Evolutionary conservation across 23 tunicate genomes (phyloP), one percentile per base, ranked within the genome.

Genomic region (Phallusia fumigata): DNA sequence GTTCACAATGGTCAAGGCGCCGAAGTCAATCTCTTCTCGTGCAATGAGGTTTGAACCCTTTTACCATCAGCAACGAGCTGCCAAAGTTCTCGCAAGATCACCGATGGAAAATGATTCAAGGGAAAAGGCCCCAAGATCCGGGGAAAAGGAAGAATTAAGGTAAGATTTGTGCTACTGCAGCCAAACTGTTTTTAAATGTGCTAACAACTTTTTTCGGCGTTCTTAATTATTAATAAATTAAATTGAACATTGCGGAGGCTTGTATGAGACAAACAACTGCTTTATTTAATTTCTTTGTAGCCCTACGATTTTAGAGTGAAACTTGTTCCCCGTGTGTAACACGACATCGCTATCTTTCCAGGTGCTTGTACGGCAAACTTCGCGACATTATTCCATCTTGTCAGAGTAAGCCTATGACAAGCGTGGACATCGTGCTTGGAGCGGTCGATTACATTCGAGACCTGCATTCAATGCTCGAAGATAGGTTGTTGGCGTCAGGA

Each of bases 391-490:
- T 90, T 49, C 95, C 95, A 5, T 51, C 95, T 3, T 75, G 84
- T 73, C 90, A 34, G 64, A 52, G 53, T 31, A 73, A 87, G 35
- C 81, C 76, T 12, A 78, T 74, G 28, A 44, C 95, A 33, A 73
- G 79, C 35, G 53, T 90, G n/a, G 95, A 90, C 80, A 82, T 90
- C 30, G 89, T 90, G 18, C 74, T 90, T 8, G 45, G 89, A 49
- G 95, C 95, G 30, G 80, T 85, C 65, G 89, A 90, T 36, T 90
- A 90, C 80, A 90, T 90, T 33, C 83, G 86, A 0, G 86, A 90
- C 53, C 80, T 90, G 19, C 95, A 85, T 72, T 19, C 78, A 0
- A 85, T 85, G 84, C 79, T 90, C 44, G 84, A 78, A 69, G 52
- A 79, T 28, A 80, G 65, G 34, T 24, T 58, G 28, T 22, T 58